Percentiles rank a stretch among this genome's conserved stretches.
Evolutionary conservation across 2,113 vertebrate species (phyloP).

Genomic region (Dipodomys ordii): DNA sequence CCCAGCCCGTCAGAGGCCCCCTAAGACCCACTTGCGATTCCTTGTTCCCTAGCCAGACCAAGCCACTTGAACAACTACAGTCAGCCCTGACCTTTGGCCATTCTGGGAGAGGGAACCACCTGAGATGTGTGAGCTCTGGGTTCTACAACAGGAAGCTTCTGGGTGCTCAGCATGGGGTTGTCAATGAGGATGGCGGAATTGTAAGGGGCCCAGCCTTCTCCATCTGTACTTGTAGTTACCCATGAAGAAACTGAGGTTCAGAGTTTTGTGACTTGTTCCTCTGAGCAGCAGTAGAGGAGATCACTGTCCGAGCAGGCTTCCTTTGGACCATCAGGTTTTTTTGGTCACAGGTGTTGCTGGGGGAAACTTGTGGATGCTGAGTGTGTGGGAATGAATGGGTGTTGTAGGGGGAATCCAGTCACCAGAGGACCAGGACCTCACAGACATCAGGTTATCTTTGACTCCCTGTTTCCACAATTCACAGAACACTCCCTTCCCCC

Average conservation of each 20-base stretch:
- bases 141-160: background rate
- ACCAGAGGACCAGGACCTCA: background rate
- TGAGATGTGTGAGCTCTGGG: background rate
- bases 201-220: background rate
- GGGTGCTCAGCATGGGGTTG: background rate
- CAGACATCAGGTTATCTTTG: background rate
- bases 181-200: background rate
- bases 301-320: background rate
- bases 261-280: background rate
- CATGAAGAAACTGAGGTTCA: background rate
- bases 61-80: background rate
- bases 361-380: too few species aligned
- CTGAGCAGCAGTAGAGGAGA: background rate
- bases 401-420: too few species aligned
- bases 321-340: background rate
- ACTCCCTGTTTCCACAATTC: background rate
- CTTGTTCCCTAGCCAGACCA: background rate
- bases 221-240: background rate
- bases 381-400: too few species aligned
- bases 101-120: background rate
- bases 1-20: background rate
- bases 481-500: too few species aligned
- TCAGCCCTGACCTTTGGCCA: background rate
- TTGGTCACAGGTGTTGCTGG: too few species aligned
- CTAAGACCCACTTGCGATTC: background rate